Evolutionary conservation across 2,797 vertebrate genomes (phyloP), one percentile per base, ranked within the genome.

Genomic region (Amblyopsis hoosieri): DNA sequence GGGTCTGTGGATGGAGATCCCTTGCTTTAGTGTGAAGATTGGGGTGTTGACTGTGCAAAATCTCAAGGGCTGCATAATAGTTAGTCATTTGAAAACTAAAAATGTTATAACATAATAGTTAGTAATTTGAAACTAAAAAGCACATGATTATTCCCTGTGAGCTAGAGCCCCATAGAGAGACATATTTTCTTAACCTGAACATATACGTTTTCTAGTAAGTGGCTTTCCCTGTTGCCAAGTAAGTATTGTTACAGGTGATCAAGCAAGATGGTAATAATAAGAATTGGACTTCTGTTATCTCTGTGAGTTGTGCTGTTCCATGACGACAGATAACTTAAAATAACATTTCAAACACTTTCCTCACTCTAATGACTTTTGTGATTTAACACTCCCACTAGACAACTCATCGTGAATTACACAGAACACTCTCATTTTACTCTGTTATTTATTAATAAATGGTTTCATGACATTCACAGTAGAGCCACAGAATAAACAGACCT

Each of bases 201-300:
- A 72, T 68, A 66, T 64, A 12, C 69, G 12, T 69, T 80, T 74
- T 62, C n/a, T 61, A 74, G 71, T 71, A 79, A 4, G 79, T 64
- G 49, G 60, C 66, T 72, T 77, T 74, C 66, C 42, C 62, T 54
- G 29, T 12, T 15, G 42, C 19, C 12, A 8, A 12, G 19, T 42
- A 54, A 53, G 19, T 84, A 79, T 85, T 86, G 83, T 85, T 79
- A 70, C 83, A 88, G 74, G 80, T 87, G 82, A 54, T 62, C 49
- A 49, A 6, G 0, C 57, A 62, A 57, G 31, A 47, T n/a, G 47
- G 23, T 29, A 29, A 29, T 29, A 29, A 29, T 29, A 29, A 57
- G 58, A 67, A 52, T 15, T 12, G 55, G 17, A 54, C 1, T 33
- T 14, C 1, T 46, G 58, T 45, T 79, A 73, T 72, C 73, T 66